Evolutionary conservation across 1,140 invertebrate genomes (phyloP).

Genomic region (Aphelinus certus): DNA sequence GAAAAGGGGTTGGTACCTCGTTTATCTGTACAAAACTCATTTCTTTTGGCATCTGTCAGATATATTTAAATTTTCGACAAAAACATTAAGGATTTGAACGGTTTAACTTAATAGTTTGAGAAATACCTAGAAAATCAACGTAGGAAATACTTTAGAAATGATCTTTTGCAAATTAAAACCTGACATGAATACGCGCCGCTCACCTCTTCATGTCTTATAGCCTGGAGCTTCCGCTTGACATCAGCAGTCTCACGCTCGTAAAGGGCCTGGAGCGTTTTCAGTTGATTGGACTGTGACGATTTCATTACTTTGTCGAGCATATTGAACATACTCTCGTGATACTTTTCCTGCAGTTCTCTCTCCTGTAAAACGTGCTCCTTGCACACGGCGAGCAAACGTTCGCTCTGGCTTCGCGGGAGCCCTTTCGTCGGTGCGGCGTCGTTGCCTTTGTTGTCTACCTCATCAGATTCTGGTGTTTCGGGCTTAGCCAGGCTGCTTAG

Average conservation of each 20-base stretch:
- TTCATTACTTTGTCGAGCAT: conserved; percentile 83
- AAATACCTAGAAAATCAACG: no score
- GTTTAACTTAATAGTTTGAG: no score
- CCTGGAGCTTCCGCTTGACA: conserved; percentile 84
- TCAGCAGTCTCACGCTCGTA: conserved; percentile 83
- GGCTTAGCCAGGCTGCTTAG: conserved; percentile 49
- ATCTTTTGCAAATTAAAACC: no score
- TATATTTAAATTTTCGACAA: no score
- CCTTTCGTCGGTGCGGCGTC: conserved; percentile 52
- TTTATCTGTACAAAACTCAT: no score
- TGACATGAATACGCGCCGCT: not conserved
- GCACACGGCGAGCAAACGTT: conserved; percentile 72
- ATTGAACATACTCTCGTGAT: conserved; percentile 81
- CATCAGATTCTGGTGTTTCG: conserved; percentile 58
- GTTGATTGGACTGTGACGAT: conserved; percentile 79
- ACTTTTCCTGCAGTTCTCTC: conserved; percentile 83
- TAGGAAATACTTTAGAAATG: no score
- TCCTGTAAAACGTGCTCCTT: conserved; percentile 80
- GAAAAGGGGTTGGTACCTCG: no score
- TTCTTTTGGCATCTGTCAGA: no score
- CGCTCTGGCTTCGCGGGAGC: conserved; percentile 73
- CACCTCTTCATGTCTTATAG: conserved; percentile 85
- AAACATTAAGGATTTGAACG: no score
- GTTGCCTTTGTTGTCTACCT: conserved; percentile 63
- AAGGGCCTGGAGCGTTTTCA: conserved; percentile 73